phyloP scores from a whole-genome alignment of 2,113 vertebrate species.

The Camelus dromedarius region DNA sequence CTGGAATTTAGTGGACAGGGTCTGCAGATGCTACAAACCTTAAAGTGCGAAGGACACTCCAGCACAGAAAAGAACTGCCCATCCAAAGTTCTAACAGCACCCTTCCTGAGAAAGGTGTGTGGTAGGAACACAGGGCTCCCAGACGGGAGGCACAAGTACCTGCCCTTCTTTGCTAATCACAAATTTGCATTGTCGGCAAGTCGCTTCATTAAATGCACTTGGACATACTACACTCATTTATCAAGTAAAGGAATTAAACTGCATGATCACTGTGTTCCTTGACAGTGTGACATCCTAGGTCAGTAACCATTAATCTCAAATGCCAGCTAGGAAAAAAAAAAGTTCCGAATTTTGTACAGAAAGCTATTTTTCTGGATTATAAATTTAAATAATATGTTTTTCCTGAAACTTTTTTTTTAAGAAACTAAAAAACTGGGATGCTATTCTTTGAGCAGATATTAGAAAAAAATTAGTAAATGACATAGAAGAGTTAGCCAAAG shows the following conservation, averaged over 20 bases:
- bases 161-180: neutral
- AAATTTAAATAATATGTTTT: constrained; percentile 2
- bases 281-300: fast-evolving
- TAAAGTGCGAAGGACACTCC: neutral
- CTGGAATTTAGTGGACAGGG: neutral
- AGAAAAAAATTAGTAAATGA: neutral
- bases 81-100: neutral
- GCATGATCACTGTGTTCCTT: neutral
- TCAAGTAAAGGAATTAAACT: neutral
- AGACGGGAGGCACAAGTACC: neutral
- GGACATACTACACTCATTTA: too few species aligned
- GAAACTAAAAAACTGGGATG: neutral
- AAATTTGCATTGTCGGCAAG: neutral
- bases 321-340: neutral
- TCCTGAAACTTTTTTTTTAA: neutral
- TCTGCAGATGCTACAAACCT: neutral
- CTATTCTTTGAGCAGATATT: neutral
- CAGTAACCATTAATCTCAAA: neutral
- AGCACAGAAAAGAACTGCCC: neutral
- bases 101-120: neutral
- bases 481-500: neutral
- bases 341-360: too few species aligned
- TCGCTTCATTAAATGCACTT: neutral
- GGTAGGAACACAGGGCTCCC: neutral
- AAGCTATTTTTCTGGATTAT: neutral